Base-by-base conservation (phyloP, 2,113 vertebrate genomes). In the Macroglossus sobrinus region DNA sequence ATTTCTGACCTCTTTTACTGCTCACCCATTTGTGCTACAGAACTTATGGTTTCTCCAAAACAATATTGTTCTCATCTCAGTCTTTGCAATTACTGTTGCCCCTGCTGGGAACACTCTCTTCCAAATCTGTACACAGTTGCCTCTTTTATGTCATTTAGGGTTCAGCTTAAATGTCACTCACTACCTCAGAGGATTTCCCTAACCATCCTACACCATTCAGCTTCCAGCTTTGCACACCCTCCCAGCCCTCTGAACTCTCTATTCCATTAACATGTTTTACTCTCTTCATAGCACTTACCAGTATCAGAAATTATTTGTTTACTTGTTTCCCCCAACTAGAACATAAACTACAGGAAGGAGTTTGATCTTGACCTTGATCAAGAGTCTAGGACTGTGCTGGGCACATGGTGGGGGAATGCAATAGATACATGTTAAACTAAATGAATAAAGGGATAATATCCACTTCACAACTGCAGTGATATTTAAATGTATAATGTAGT, bases 281-380 rank as follows among this genome's bases (percentile, higher is more conserved):
- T 68, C 57, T 91, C 63, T 74, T 61, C 78, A 47, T 0, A 68
- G 50, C 45, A 91, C 9, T 89, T 75, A 82, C n/a, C 38, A 63
- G 40, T 53, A 82, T n/a, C 15, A 4, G 33, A 75, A 93, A 86
- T 53, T 43, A 68, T n/a, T 71, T 55, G 69, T 80, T 76, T 63
- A 57, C 55, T 24, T 78, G 78, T 84, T 50, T 84, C 47, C 71
- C 47, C n/a, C 68, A 63, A n/a, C 10, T 89, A 82, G 33, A 90
- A 81, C 40, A 64, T 68, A 81, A 76, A 96, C 68, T 89, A 79
- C 38, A 82, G 47, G 30, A 63, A 47, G 53, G 63, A 45, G 35
- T 89, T 35, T 91, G 50, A 95, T 78, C 57, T 80, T 91, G 50
- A 95, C 74, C 57, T 80, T 68, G 55, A 94, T 21, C 59, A 26